Evolutionary conservation across 2,888 invertebrate species (phyloP).

Genomic region (Microdon myrmicae): DNA sequence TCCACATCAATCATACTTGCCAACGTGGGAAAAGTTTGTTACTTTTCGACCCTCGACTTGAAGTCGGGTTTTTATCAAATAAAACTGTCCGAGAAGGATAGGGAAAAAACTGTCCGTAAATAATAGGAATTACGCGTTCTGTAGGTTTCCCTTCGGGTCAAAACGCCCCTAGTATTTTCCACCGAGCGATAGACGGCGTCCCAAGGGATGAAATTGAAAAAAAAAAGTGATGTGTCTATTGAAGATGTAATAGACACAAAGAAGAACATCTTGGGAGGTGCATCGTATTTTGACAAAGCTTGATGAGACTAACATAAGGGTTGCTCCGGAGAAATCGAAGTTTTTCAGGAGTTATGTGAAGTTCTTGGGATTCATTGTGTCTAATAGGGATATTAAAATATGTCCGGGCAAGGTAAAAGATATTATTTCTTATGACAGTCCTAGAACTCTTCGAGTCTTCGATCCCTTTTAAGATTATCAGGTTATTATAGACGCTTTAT

Average conservation of each 20-base stretch:
- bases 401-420: conserved; percentile 26
- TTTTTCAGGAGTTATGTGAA: conserved; percentile 19
- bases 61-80: conserved; percentile 10
- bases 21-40: conserved; percentile 8
- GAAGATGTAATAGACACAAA: conserved; percentile 17
- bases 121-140: conserved; percentile 13
- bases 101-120: conserved; percentile 12
- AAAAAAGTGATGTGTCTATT: conserved; percentile 10
- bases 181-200: conserved; percentile 10
- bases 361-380: conserved; percentile 33
- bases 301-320: conserved; percentile 15
- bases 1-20: conserved; percentile 3
- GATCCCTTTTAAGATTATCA: conserved; percentile 11
- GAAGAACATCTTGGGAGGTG: conserved; percentile 12
- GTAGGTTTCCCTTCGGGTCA: conserved; percentile 9
- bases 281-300: conserved; percentile 1
- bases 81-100: conserved; percentile 4
- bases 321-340: conserved; percentile 18
- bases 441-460: conserved; percentile 18
- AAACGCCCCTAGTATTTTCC: conserved; percentile 14
- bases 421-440: conserved; percentile 25
- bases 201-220: conserved; percentile 6
- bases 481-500: conserved; percentile 18
- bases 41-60: conserved; percentile 5
- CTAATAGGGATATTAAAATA: conserved; percentile 22